Base-by-base conservation (phyloP, 1,140 invertebrate genomes). In the Papilio dardanus region DNA sequence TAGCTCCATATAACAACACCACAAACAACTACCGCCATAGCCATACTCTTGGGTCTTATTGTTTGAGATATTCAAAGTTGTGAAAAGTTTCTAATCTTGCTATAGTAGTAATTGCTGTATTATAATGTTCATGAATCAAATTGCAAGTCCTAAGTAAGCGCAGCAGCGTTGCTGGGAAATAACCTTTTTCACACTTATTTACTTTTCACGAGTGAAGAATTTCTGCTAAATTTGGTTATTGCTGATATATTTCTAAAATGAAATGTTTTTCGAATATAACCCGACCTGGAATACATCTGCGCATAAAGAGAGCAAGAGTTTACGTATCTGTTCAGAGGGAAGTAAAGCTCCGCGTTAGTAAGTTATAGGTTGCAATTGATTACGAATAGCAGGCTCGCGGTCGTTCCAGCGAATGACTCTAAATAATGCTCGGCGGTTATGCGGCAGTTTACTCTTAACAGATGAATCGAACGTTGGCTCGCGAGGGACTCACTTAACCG, bases 401-500 rank as follows among this genome's bases (percentile, higher is more conserved):
- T 69, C 67, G 67, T 69, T 69, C 67, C 67, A 69, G 67, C 67
- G 67, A 69, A 69, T 69, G 67, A 69, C 67, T 69, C 67, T 69
- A 69, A 69, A 69, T 69, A 69, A 69, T 69, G 67, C 67, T 69
- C 21, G 19, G 67, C 67, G 67, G 67, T 69, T 69, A 69, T 69
- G 35, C 67, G 67, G 67, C 67, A 69, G 67, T 42, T 40, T 69
- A 69, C 67, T 69, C 67, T 69, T 69, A 69, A 40, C 67, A 69
- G 67, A 69, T 69, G 67, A 69, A 69, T 69, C 31, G 31, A 69
- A 69, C 67, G 33, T 69, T 16, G 33, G 35, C 67, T 69, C 12
- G 35, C 67, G 30, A 40, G 58, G 71, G 24, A 58, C 77, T 83
- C 75, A 77, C 79, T 76, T 69, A 80, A 77, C 76, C 10, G 37